Conservation (phyloP, 2,113 vertebrate species). For the Eretmodus cyanostictus region DNA sequence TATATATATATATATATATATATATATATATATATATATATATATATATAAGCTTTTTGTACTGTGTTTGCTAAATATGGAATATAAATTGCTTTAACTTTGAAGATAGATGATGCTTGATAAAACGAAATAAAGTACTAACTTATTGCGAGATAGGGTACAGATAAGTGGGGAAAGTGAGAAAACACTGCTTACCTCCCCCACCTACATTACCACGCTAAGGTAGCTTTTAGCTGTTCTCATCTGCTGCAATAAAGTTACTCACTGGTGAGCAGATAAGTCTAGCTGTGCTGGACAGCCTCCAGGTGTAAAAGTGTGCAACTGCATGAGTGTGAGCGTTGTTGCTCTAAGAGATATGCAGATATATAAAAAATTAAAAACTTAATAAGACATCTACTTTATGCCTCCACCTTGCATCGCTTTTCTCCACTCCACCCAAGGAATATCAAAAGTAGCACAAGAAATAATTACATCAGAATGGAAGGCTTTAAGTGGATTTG, state of each 20-base stretch:
- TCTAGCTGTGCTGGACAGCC: background rate
- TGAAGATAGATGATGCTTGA: background rate
- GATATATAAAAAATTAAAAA: background rate
- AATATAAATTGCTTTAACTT: background rate
- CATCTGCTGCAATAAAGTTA: background rate
- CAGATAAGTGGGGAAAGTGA: background rate
- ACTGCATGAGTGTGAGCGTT: background rate
- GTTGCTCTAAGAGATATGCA: background rate
- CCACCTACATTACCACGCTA: background rate
- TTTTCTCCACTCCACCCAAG: background rate
- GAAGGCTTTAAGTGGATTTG: background rate
- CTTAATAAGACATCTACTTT: background rate
- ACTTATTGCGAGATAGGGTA: background rate
- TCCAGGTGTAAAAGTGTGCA: background rate
- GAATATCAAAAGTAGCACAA: background rate
- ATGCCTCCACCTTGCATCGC: background rate
- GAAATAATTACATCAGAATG: background rate
- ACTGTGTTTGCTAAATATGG: background rate
- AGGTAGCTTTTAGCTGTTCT: background rate
- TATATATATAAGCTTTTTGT: background rate
- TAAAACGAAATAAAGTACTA: background rate
- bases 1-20: too few species aligned
- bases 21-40: slow-evolving; percentile 9
- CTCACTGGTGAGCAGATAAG: background rate
- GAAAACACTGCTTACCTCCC: background rate